Percentiles rank a stretch among this genome's conserved stretches.
phyloP scores from a whole-genome alignment of 1,140 invertebrate species.

The Ceratina calcarata region DNA sequence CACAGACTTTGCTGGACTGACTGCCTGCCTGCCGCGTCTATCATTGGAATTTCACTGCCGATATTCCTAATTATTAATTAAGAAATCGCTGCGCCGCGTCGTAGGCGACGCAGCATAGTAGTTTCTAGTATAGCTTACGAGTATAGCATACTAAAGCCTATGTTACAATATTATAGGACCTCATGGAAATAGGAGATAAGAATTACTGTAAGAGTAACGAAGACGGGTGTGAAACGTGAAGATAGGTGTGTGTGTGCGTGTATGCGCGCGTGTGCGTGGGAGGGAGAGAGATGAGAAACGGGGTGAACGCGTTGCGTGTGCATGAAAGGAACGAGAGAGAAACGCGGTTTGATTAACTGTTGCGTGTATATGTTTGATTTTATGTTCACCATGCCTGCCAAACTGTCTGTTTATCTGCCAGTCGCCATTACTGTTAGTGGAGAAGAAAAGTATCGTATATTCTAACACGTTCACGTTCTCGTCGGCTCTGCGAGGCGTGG shows the following conservation, averaged over 20 bases:
- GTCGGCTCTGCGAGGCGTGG: constrained; percentile 64
- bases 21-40: constrained; percentile 75
- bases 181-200: constrained; percentile 61
- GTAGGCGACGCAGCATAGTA: constrained; percentile 68
- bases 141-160: constrained; percentile 71
- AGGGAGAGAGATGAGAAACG: constrained; percentile 28
- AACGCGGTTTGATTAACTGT: constrained; percentile 59
- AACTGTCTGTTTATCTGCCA: constrained; percentile 78
- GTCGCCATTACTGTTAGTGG: constrained; percentile 70
- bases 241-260: not conserved
- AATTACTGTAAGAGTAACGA: constrained; percentile 59
- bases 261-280: too few relatives aligned
- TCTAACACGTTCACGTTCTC: constrained; percentile 62
- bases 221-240: not conserved
- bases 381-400: constrained; percentile 78
- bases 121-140: constrained; percentile 70
- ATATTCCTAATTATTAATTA: constrained; percentile 81
- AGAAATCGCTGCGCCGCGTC: constrained; percentile 59
- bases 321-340: constrained; percentile 11
- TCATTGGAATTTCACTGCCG: constrained; percentile 82
- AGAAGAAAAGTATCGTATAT: constrained; percentile 49
- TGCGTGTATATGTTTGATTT: constrained; percentile 73
- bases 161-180: constrained; percentile 70
- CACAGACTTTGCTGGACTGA: constrained; percentile 71
- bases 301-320: constrained; percentile 16